phyloP scores from a whole-genome alignment of 2,888 invertebrate genomes.

The Cheilosia soror region DNA sequence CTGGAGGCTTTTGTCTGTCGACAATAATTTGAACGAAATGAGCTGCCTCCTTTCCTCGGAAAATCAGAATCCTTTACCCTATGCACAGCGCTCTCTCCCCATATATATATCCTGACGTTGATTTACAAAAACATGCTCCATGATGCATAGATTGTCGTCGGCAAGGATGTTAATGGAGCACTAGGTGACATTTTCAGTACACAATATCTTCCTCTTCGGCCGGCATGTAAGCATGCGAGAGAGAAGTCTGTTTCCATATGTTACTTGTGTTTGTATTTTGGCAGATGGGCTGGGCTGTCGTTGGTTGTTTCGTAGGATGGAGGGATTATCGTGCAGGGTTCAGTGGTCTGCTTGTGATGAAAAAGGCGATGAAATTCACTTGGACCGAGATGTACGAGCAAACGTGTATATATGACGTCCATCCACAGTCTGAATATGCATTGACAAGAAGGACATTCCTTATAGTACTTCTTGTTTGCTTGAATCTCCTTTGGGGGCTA shows the following conservation, averaged over 20 bases:
- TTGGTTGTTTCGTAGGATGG: not conserved
- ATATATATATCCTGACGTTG: slow-evolving; percentile 58
- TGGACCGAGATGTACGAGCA: slow-evolving; percentile 37
- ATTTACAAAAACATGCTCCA: slow-evolving; percentile 69
- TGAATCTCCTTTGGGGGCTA: slow-evolving; percentile 27
- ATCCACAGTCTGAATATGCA: slow-evolving; percentile 25
- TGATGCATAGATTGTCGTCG: slow-evolving; percentile 67
- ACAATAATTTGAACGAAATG: slow-evolving; percentile 73
- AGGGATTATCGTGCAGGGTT: slow-evolving; percentile 44
- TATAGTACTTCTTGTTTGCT: slow-evolving; percentile 30
- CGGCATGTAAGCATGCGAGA: slow-evolving; percentile 35
- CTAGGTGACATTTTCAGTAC: slow-evolving; percentile 72
- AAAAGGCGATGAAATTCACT: slow-evolving; percentile 53
- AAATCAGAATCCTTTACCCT: slow-evolving; percentile 40
- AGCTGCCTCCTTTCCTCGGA: slow-evolving; percentile 47
- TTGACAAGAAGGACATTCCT: slow-evolving; percentile 49
- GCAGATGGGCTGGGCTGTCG: slow-evolving; percentile 6
- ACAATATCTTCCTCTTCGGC: slow-evolving; percentile 53
- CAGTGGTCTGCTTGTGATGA: slow-evolving; percentile 55
- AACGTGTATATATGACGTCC: not conserved
- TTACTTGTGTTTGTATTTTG: slow-evolving; percentile 6
- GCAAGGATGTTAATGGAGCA: slow-evolving; percentile 72
- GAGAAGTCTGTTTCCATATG: slow-evolving; percentile 19
- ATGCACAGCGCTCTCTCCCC: slow-evolving; percentile 22
- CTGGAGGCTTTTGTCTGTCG: slow-evolving; percentile 71